These are phyloP conservation scores for Rostratula benghalensis DNA, from an alignment of 2,113 vertebrate species.

Conservation along the genomic window DNA sequence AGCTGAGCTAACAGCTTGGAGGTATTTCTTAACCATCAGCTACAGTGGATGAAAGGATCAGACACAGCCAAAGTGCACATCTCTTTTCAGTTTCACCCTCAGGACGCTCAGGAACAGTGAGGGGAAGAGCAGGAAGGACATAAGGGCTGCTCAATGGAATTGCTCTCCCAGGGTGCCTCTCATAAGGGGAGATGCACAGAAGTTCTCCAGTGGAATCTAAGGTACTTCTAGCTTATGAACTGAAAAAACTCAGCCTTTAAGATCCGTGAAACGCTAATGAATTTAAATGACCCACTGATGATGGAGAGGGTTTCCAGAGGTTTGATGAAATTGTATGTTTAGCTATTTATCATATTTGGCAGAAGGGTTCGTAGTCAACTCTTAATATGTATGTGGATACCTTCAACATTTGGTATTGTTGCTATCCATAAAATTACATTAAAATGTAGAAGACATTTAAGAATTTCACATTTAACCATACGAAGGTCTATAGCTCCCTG, in stretches of 20 bases:
- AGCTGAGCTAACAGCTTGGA: background rate
- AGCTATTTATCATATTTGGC: background rate
- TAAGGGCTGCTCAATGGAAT: background rate
- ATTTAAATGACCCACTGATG: background rate
- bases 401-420: background rate
- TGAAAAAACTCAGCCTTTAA: background rate
- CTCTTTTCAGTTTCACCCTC: background rate
- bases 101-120: background rate
- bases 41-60: background rate
- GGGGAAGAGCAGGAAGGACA: background rate
- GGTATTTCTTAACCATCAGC: background rate
- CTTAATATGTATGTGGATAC: background rate
- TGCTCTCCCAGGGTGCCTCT: background rate
- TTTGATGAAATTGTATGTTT: background rate
- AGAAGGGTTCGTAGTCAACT: background rate
- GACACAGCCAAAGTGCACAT: accelerated
- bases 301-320: background rate
- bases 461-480: background rate
- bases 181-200: background rate
- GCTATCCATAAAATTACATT: background rate
- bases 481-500: background rate
- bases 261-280: background rate
- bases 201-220: background rate
- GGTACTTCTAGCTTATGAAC: background rate
- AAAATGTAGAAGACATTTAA: background rate